Conservation (phyloP, 2,113 vertebrate species). For the Ariopsis seemanni region DNA sequence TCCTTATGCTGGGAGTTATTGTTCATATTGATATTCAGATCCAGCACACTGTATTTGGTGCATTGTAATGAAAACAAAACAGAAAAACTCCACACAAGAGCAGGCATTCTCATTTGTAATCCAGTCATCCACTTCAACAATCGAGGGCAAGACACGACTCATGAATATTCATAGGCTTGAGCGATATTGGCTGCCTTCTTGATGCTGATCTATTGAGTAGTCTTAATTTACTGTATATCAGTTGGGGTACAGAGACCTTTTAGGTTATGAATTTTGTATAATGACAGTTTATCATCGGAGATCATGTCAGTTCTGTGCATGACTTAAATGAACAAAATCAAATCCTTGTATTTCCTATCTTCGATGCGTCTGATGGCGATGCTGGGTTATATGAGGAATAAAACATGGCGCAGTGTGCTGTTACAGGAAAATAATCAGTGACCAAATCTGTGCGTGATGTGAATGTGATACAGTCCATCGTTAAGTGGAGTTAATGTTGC, state of each 20-base stretch:
- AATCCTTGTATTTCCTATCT: no score
- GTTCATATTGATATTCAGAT: slow-evolving; percentile 46
- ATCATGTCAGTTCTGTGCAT: neutral
- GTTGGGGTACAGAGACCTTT: neutral
- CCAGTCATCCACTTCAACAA: slow-evolving; percentile 39
- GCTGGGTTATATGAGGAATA: neutral
- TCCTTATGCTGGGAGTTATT: slow-evolving; percentile 40
- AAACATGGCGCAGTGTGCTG: neutral
- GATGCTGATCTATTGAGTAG: neutral
- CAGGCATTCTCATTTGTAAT: slow-evolving; percentile 44
- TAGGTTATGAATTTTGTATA: neutral
- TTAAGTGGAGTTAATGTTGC: neutral
- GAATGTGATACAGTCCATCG: neutral
- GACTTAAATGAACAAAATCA: neutral
- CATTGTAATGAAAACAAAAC: slow-evolving; percentile 25
- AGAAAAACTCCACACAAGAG: slow-evolving; percentile 15
- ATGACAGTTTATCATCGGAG: neutral
- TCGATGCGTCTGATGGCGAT: neutral
- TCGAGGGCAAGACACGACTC: slow-evolving; percentile 6
- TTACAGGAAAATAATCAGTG: neutral
- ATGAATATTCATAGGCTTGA: slow-evolving; percentile 12
- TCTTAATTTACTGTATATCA: slow-evolving; percentile 14
- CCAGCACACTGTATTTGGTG: slow-evolving; percentile 4
- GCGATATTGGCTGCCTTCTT: neutral
- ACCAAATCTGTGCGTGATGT: neutral